Percentiles rank a stretch among this genome's conserved stretches.
Conservation (phyloP, 2,888 invertebrate genomes). For the Andricus quercusramuli region DNA sequence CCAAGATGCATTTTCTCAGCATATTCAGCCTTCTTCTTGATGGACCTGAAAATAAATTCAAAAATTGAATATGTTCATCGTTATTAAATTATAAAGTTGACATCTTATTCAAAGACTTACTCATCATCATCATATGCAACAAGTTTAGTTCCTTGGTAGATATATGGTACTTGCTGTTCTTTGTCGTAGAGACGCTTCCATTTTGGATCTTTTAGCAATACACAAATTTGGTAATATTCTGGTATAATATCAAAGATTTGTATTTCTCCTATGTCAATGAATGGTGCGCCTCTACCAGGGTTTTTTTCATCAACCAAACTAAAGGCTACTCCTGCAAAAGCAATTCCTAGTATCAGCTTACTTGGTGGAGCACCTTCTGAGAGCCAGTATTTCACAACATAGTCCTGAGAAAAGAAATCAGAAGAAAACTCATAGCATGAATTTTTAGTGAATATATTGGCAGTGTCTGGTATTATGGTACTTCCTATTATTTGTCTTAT, state of each 20-base stretch:
- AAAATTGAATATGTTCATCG: background rate
- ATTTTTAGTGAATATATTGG: no score
- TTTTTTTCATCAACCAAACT: conserved; percentile 79
- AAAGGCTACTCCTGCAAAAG: conserved; percentile 86
- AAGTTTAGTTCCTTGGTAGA: conserved; percentile 67
- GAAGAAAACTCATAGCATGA: conserved; percentile 31
- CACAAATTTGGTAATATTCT: conserved; percentile 86
- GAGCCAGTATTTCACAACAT: conserved; percentile 80
- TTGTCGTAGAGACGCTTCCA: conserved; percentile 69
- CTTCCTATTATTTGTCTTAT: no score
- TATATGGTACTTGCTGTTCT: no score
- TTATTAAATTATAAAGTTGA: background rate
- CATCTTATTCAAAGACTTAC: conserved; percentile 57
- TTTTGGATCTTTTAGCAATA: conserved; percentile 47
- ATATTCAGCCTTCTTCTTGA: no score
- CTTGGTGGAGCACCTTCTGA: conserved; percentile 80
- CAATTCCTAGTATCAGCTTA: conserved; percentile 80
- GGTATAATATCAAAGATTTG: conserved; percentile 79
- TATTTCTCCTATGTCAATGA: conserved; percentile 81
- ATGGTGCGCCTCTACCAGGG: conserved; percentile 81
- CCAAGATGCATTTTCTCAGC: no score
- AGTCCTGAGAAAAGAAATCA: conserved; percentile 70
- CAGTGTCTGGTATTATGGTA: no score
- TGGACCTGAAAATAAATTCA: conserved; percentile 36
- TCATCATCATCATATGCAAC: conserved; percentile 66